phyloP scores from a whole-genome alignment of 2,113 vertebrate genomes.

The Smithornis capensis region DNA sequence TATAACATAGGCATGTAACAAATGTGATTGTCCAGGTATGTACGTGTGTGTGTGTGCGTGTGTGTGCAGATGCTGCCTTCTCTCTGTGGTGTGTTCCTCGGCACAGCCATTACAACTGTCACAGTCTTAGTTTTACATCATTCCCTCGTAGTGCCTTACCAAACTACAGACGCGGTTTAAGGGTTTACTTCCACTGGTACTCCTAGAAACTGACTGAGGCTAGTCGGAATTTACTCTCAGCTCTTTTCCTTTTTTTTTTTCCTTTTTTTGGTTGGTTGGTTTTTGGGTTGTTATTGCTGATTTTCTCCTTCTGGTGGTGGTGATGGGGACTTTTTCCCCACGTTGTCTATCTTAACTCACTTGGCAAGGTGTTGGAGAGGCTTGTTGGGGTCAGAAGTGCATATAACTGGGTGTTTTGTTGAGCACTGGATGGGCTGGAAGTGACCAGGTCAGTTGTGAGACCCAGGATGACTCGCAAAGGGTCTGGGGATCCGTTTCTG shows the following conservation, averaged over 20 bases:
- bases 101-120: slow-evolving; percentile 76
- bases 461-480: not conserved
- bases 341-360: slow-evolving; percentile 19
- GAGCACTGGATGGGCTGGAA: not conserved
- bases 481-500: not conserved
- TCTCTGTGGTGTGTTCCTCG: slow-evolving; percentile 80
- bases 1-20: slow-evolving; percentile 89
- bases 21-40: slow-evolving; percentile 84
- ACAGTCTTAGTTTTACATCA: slow-evolving; percentile 85
- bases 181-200: slow-evolving; percentile 85
- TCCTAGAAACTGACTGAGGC: slow-evolving; percentile 79
- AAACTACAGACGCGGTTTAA: slow-evolving; percentile 81
- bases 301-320: slow-evolving; percentile 42
- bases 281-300: not conserved
- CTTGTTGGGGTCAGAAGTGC: not conserved
- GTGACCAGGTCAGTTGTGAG: not conserved
- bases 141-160: slow-evolving; percentile 99
- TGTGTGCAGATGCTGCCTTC: slow-evolving; percentile 75
- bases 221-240: slow-evolving; percentile 67
- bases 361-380: slow-evolving; percentile 6
- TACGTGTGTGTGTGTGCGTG: slow-evolving; percentile 11
- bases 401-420: not conserved
- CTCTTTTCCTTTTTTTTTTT: slow-evolving; percentile 14
- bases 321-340: not conserved
- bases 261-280: not conserved